phyloP scores from a whole-genome alignment of 2,888 invertebrate species.

The Plebejus anna region DNA sequence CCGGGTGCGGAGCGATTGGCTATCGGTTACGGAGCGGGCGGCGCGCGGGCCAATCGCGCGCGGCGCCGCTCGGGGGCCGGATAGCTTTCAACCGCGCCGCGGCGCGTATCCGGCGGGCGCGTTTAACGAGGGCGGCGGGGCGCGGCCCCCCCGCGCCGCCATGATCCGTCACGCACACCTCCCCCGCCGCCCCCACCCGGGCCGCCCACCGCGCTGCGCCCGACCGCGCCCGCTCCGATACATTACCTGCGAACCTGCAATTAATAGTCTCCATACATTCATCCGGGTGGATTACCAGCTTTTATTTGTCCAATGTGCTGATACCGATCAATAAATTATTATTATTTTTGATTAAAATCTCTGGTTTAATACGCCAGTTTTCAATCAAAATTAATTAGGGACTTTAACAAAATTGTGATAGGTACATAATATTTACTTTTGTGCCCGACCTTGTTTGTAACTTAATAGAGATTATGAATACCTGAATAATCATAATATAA shows the following conservation, averaged over 20 bases:
- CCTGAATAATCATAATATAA: no score
- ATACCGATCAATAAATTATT: constrained; percentile 48
- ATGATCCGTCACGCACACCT: constrained; percentile 76
- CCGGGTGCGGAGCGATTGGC: constrained; percentile 60
- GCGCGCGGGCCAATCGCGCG: constrained; percentile 67
- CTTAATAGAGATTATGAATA: neutral
- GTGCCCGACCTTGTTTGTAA: neutral
- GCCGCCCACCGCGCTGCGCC: constrained; percentile 31
- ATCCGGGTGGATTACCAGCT: constrained; percentile 70
- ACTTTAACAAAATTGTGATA: constrained; percentile 26
- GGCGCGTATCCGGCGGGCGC: constrained; percentile 70
- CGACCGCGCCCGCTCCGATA: constrained; percentile 53
- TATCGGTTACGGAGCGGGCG: constrained; percentile 66
- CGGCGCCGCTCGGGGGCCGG: constrained; percentile 56
- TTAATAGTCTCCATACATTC: constrained; percentile 73
- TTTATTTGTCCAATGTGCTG: constrained; percentile 57
- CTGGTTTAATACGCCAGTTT: constrained; percentile 36
- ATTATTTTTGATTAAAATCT: constrained; percentile 33
- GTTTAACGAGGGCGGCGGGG: constrained; percentile 74
- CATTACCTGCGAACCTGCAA: constrained; percentile 75
- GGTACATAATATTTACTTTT: neutral
- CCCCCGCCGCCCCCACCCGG: constrained; percentile 42
- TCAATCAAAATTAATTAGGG: constrained; percentile 32
- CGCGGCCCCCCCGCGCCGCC: constrained; percentile 74
- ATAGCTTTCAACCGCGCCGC: constrained; percentile 71